Evolutionary conservation across 2,888 invertebrate genomes (phyloP), one percentile per base, ranked within the genome.

Genomic region (Falcaria lacertinaria): DNA sequence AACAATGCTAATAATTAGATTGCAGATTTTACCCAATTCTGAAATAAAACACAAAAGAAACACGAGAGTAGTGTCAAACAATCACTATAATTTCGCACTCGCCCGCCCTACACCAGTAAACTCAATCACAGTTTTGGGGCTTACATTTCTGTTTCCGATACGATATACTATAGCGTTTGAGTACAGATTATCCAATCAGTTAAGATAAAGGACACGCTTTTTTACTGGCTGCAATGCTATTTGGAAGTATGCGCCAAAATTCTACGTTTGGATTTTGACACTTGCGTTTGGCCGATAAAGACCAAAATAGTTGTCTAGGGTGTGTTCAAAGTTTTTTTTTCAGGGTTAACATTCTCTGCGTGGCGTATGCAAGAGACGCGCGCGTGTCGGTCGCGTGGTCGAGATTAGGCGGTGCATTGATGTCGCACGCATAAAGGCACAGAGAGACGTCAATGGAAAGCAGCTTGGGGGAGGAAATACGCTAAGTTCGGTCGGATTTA

Each of bases 181-280:
- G 76, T 75, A 86, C 82, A 88, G 88, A 89, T 89, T 89, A 89
- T 86, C 88, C 88, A 89, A 89, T 89, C 89, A 88, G 89, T 86
- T 86, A 88, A 87, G 88, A 88, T 88, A 89, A 87, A 85, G 79
- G 82, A 82, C 83, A 86, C 85, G 85, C 83, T 87, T 88, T 86
- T 87, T 88, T 28, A 47, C 50, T 35, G 11, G 5, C 45, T 47
- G 54, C 60, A 69, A 67, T 64, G 63, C 53, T 41, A 46, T 51
- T 64, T 53, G 1, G 66, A 28, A 33, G 46, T 72, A 74, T 61
- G 54, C 71, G 75, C 70, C 79, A 72, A 70, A 69, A 53, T 55
- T 51, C 66, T 49, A 56, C 57, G 54, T 45, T 61, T 67, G 6
- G 33, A 76, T 43, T 70, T 69, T 72, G 64, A 67, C 49, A 37